Conservation (phyloP, 2,797 vertebrate species). For the Fistularia tabacaria region DNA sequence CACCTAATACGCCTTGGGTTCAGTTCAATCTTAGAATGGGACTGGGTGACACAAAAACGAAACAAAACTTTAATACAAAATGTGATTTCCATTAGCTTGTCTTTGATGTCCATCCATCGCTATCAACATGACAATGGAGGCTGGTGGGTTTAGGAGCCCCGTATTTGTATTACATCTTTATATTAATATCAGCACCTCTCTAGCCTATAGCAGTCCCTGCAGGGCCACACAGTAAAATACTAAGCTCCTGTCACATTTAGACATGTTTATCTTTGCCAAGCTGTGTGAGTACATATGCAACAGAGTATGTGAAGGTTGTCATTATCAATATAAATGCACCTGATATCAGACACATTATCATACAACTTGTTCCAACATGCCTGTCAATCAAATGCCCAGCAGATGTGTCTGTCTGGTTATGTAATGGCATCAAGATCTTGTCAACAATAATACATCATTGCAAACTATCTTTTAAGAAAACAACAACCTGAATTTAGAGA, state of each 20-base stretch:
- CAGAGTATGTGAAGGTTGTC: slow-evolving; percentile 28
- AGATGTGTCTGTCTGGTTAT: slow-evolving; percentile 30
- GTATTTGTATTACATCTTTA: slow-evolving; percentile 21
- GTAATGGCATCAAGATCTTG: slow-evolving; percentile 40
- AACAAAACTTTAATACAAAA: slow-evolving; percentile 22
- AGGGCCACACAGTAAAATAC: slow-evolving; percentile 32
- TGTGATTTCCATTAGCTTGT: slow-evolving; percentile 25
- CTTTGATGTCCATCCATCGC: slow-evolving; percentile 32
- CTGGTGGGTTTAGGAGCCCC: slow-evolving; percentile 15
- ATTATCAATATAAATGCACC: slow-evolving; percentile 32
- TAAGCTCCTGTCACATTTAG: slow-evolving; percentile 22
- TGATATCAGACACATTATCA: background rate
- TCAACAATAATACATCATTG: slow-evolving; percentile 19
- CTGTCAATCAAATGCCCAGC: slow-evolving; percentile 34
- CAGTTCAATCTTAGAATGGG: slow-evolving; percentile 23
- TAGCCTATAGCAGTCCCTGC: slow-evolving; percentile 29
- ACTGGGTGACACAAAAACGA: slow-evolving; percentile 15
- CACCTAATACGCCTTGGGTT: slow-evolving; percentile 40
- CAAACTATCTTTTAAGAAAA: slow-evolving; percentile 13
- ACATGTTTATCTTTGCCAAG: slow-evolving; percentile 18
- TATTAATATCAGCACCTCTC: slow-evolving; percentile 26
- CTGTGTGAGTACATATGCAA: slow-evolving; percentile 32
- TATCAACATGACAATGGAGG: slow-evolving; percentile 19
- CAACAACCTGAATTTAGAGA: slow-evolving; percentile 10
- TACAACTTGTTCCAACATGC: slow-evolving; percentile 5